Conservation (phyloP, 2,888 invertebrate species). For the Unio delphinus region DNA sequence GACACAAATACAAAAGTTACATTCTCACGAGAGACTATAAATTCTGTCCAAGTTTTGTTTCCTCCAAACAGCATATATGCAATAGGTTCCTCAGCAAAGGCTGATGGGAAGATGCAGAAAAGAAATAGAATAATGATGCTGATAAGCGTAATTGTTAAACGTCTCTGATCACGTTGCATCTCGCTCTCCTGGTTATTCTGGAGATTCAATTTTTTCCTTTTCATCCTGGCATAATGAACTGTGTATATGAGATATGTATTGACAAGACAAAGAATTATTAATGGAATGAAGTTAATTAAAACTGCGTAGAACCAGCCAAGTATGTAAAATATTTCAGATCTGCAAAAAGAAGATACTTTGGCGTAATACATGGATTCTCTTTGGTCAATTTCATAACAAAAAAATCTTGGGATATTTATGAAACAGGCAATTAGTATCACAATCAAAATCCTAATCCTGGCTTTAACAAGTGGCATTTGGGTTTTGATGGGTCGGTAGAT, state of each 20-base stretch:
- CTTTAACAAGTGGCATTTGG: slow-evolving; percentile 48
- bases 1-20: slow-evolving; percentile 32
- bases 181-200: slow-evolving; percentile 39
- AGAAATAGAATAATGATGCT: slow-evolving; percentile 60
- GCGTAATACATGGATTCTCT: slow-evolving; percentile 8
- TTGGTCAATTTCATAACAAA: slow-evolving; percentile 33
- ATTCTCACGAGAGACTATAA: slow-evolving; percentile 39
- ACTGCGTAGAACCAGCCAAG: slow-evolving; percentile 54
- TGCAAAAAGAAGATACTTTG: slow-evolving; percentile 39
- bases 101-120: slow-evolving; percentile 59
- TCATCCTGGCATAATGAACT: slow-evolving; percentile 44
- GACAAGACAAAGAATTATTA: slow-evolving; percentile 45
- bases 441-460: slow-evolving; percentile 39
- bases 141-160: slow-evolving; percentile 62
- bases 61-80: slow-evolving; percentile 47
- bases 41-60: slow-evolving; percentile 23
- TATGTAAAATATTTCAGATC: slow-evolving; percentile 26
- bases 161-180: slow-evolving; percentile 52
- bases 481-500: slow-evolving; percentile 57
- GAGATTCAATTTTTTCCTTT: slow-evolving; percentile 35
- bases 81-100: slow-evolving; percentile 55
- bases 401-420: slow-evolving; percentile 56
- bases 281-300: slow-evolving; percentile 55
- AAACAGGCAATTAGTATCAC: slow-evolving; percentile 44
- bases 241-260: slow-evolving; percentile 51